These are phyloP conservation scores for Rafetus swinhoei DNA, from an alignment of 2,113 vertebrate genomes.

Conservation along the genomic window DNA sequence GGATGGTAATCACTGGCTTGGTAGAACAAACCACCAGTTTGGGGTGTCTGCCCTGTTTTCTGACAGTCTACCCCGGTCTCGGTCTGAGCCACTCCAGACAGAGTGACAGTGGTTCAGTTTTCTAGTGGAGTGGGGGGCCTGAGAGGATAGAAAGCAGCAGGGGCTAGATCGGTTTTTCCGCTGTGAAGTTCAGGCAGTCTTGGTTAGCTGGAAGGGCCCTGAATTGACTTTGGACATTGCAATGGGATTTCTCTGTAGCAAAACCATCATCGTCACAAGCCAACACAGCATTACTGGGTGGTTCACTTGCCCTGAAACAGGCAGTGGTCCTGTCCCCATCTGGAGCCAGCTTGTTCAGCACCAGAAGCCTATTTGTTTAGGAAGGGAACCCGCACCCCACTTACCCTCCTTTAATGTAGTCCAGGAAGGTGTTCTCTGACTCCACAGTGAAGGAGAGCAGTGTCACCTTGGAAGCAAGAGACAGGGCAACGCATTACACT, in stretches of 20 bases:
- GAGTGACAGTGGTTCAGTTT: not conserved
- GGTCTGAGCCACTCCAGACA: not conserved
- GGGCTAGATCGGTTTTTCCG: not conserved
- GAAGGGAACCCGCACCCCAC: conserved; percentile 28
- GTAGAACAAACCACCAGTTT: not conserved
- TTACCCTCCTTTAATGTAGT: conserved; percentile 98
- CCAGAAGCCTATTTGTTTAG: not conserved
- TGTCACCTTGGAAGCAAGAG: conserved; percentile 84
- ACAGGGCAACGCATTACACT: not conserved
- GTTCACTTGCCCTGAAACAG: not conserved
- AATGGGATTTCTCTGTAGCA: not conserved
- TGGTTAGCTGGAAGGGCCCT: not conserved
- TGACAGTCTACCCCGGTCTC: not conserved
- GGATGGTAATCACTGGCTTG: not conserved
- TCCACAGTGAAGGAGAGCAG: conserved; percentile 93
- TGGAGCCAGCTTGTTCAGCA: not conserved
- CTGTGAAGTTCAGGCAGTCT: not conserved
- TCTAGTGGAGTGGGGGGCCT: not conserved
- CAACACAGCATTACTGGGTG: not conserved
- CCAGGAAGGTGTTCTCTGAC: conserved; percentile 93
- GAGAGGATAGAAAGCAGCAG: not conserved
- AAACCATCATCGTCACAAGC: not conserved
- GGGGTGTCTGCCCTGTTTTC: no score
- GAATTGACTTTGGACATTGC: not conserved
- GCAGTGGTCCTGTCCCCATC: not conserved